phyloP scores from a whole-genome alignment of 2,888 invertebrate species.

The Chrysodeixis includens region DNA sequence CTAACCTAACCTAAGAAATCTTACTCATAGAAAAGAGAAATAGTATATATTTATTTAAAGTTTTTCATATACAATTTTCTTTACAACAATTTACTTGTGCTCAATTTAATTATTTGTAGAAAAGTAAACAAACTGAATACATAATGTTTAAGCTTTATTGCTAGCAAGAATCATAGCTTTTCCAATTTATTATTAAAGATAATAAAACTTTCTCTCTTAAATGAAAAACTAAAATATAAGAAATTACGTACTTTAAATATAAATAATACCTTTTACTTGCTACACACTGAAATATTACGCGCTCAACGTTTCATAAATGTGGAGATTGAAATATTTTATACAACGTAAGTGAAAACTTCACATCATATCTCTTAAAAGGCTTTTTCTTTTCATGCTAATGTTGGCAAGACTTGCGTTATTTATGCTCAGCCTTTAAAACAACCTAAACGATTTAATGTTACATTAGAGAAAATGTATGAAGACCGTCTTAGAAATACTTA shows the following conservation, averaged over 20 bases:
- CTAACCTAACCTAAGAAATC: no score
- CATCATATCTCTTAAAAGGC: conserved; percentile 3
- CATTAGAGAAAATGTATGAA: not conserved
- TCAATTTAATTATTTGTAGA: no score
- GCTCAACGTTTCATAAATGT: conserved; percentile 34
- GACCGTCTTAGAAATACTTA: not conserved
- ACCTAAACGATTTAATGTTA: not conserved
- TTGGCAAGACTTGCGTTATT: not conserved
- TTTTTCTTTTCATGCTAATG: conserved; percentile 7
- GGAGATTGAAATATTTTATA: conserved; percentile 12
- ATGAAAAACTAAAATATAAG: not conserved
- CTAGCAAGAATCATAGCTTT: no score
- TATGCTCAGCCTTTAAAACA: conserved; percentile 2
- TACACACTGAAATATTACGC: conserved; percentile 21
- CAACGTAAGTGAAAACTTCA: conserved; percentile 5
- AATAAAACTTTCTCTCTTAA: not conserved
- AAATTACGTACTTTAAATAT: conserved; percentile 15
- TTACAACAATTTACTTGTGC: no score
- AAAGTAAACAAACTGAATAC: no score
- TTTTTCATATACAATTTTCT: no score
- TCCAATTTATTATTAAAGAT: no score
- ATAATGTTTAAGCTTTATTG: no score
- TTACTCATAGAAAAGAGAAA: no score
- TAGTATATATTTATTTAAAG: no score
- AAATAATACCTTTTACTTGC: conserved; percentile 23